Evolutionary conservation across 92 coral and sea anemone genomes (phyloP), one percentile per base, ranked within the genome.

Genomic region (Parazoanthus darwini): DNA sequence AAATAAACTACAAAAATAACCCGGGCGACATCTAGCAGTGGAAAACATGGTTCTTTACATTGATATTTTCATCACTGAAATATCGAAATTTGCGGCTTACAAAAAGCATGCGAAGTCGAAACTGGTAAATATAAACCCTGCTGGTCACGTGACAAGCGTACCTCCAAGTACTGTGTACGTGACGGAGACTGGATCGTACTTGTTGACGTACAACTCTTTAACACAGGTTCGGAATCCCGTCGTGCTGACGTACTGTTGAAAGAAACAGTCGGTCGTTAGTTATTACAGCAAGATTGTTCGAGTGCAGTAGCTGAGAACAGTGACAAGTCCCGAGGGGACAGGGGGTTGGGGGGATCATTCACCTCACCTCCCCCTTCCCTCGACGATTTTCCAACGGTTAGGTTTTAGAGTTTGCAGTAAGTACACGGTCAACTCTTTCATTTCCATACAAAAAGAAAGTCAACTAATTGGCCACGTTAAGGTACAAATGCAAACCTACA

Each of bases 141-240:
- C 37, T 25, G 33, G 35, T 78, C 59, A 78, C 5, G 37, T n/a
- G 82, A 4, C 82, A n/a, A 20, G 0, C 84, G 22, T 82, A 82
- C 86, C 86, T 82, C 86, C 86, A 23, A 82, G 56, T 5, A 82
- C 86, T 10, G 75, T 38, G 86, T 82, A 82, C 54, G 46, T 67
- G 5, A 82, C 86, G 8, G 86, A 59, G 33, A 82, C 86, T 18
- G 86, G 86, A 3, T 82, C 86, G 18, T 82, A 82, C 75, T 82
- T 82, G 74, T 82, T 82, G 44, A 82, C 86, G 74, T 59, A 65
- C 75, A 82, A 23, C 67, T 82, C 86, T 20, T 82, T 82, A 5
- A 82, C 75, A 67, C 86, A 82, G 2, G 74, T 65, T 9, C 86
- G 74, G 58, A 82, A 82, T 37, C 86, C 86, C 0, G 74, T 82